Conservation (phyloP, 2,888 invertebrate genomes). For the Parnassius glacialis region DNA sequence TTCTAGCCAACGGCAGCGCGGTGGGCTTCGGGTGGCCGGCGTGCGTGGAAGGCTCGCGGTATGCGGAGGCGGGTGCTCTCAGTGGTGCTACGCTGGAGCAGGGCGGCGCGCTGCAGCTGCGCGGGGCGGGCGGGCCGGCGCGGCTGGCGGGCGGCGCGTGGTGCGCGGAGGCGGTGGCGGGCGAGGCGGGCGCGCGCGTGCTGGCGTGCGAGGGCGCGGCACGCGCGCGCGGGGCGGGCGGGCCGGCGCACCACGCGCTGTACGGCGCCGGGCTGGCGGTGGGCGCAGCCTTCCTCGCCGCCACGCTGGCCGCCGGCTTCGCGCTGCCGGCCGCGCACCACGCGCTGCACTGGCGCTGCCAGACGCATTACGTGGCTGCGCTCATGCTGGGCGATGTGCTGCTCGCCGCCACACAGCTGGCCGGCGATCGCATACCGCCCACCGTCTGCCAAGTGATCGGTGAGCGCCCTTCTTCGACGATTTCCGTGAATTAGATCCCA, state of each 20-base stretch:
- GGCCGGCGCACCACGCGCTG: conserved; percentile 80
- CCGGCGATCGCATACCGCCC: conserved; percentile 81
- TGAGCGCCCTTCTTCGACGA: conserved; percentile 63
- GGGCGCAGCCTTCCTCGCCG: conserved; percentile 90
- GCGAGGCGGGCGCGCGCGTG: conserved; percentile 50
- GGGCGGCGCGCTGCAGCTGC: conserved; percentile 79
- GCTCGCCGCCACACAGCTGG: conserved; percentile 88
- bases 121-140: conserved; percentile 59
- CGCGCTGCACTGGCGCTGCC: conserved; percentile 93
- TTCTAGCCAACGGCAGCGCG: conserved; percentile 54
- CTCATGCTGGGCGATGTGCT: conserved; percentile 90
- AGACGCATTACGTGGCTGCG: conserved; percentile 92
- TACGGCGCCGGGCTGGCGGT: conserved; percentile 90
- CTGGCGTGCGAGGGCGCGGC: conserved; percentile 74
- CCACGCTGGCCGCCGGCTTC: conserved; percentile 89
- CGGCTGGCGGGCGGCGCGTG: conserved; percentile 65
- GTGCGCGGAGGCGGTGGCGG: conserved; percentile 79
- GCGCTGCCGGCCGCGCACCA: conserved; percentile 91
- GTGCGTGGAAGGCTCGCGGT: conserved; percentile 72
- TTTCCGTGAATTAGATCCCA: not conserved
- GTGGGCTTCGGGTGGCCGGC: conserved; percentile 78
- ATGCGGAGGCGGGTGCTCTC: conserved; percentile 81
- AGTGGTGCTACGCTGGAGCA: conserved; percentile 69
- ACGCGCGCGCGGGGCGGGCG: conserved; percentile 23
- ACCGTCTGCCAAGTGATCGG: conserved; percentile 84